These are phyloP conservation scores for Scaptomyza parva DNA, from an alignment of 2,888 invertebrate genomes.

Conservation along the genomic window DNA sequence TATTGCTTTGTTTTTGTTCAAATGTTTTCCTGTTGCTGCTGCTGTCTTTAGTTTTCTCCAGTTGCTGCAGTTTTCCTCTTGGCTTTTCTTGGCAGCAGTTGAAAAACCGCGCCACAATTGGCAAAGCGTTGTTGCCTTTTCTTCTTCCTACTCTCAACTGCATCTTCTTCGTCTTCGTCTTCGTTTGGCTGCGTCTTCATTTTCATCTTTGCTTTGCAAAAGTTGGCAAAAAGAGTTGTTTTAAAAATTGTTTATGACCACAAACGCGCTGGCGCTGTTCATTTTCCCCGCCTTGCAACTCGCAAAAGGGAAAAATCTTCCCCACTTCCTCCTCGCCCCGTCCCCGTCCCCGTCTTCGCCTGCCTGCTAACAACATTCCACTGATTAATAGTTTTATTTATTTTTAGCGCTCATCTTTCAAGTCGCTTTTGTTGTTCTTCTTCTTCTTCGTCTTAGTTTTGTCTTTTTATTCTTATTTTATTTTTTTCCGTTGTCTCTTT, in stretches of 20 bases:
- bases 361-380: constrained; percentile 59
- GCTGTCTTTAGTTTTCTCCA: constrained; percentile 39
- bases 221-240: constrained; percentile 81
- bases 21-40: constrained; percentile 70
- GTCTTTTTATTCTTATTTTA: constrained; percentile 9
- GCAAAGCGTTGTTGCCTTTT: constrained; percentile 61
- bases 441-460: constrained; percentile 8
- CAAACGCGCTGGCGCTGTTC: constrained; percentile 69
- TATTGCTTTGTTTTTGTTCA: constrained; percentile 53
- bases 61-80: constrained; percentile 67
- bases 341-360: constrained; percentile 57
- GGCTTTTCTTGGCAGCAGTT: constrained; percentile 74
- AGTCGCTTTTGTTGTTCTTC: constrained; percentile 64
- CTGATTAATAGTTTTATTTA: constrained; percentile 82
- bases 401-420: constrained; percentile 81
- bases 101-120: constrained; percentile 80
- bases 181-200: constrained; percentile 13
- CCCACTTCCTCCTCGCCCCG: too few relatives aligned
- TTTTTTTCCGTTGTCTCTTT: constrained; percentile 50
- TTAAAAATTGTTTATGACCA: constrained; percentile 77
- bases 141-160: too few relatives aligned
- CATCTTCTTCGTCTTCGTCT: constrained; percentile 27
- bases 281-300: constrained; percentile 60
- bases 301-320: constrained; percentile 55
- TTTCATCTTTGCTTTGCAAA: constrained; percentile 43